Evolutionary conservation across 2,888 invertebrate genomes (phyloP), one percentile per base, ranked within the genome.

Genomic region (Eurois occulta): DNA sequence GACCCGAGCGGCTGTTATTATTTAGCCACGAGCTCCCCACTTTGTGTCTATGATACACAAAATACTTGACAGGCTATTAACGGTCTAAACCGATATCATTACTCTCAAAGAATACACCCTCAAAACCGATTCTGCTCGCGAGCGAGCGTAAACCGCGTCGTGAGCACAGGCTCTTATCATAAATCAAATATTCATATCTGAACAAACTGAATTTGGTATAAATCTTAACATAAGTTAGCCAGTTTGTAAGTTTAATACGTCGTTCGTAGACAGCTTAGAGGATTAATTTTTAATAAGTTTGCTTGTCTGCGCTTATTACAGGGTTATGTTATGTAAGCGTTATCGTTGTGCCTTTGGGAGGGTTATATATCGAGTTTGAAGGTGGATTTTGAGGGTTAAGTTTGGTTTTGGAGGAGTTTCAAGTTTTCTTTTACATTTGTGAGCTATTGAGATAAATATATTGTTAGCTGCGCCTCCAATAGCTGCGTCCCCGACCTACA

Each of bases 101-200:
- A 32, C 21, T 32, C 32, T 16, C 32, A 32, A 65, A 80, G 65
- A 65, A 38, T 46, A 55, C 35, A 48, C 24, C 10, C 5, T 18
- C 48, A 24, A 41, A 69, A 72, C 65, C 43, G 48, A 55, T 68
- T 41, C 28, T 46, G 60, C 60, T 58, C n/a, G 13, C 24, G 43
- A 35, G 48, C 67, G 35, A 62, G 52, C 58, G 18, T 24, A 72
- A 48, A 66, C 84, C 72, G 80, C 71, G 28, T 65, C 81, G 79
- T 88, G 88, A 87, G 89, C 77, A 78, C 73, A 78, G 73, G 76
- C 86, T 89, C 87, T 85, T 86, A 87, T 83, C 85, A 77, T 86
- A 87, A 88, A 87, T 91, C 86, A 91, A 91, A 91, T 90, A 91
- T 92, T 91, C 89, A 90, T 91, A 88, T 88, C 83, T 74, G 65